These are phyloP conservation scores for Chaetodon auriga DNA, from an alignment of 2,113 vertebrate species.

Conservation along the genomic window DNA sequence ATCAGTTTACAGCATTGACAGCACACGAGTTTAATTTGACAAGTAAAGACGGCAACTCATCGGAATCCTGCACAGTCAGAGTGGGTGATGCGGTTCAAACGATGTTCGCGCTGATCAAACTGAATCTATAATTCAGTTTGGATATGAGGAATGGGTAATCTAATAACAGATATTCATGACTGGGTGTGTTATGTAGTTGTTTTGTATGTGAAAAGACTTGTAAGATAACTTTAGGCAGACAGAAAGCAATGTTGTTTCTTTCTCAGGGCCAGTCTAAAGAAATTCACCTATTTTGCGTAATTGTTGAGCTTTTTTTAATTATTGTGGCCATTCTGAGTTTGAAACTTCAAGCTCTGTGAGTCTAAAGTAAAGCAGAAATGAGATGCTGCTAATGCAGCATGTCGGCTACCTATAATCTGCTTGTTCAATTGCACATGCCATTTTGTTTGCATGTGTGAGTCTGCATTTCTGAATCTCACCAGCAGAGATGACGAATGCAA, in stretches of 20 bases:
- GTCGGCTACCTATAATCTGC: neutral
- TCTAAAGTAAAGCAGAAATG: no score
- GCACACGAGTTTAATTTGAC: slow-evolving; percentile 40
- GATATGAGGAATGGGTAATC: slow-evolving; percentile 14
- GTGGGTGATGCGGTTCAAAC: slow-evolving; percentile 9
- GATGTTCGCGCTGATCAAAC: slow-evolving; percentile 35
- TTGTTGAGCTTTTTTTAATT: neutral
- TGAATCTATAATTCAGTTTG: slow-evolving; percentile 17
- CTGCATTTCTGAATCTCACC: neutral
- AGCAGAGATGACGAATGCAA: neutral
- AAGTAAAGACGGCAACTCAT: slow-evolving; percentile 23
- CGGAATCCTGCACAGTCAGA: slow-evolving; percentile 29
- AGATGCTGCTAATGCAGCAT: no score
- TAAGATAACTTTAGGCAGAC: no score
- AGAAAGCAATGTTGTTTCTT: neutral
- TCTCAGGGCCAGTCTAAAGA: neutral
- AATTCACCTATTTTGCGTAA: neutral
- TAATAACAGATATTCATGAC: slow-evolving; percentile 8
- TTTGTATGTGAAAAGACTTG: neutral
- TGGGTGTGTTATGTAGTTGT: neutral
- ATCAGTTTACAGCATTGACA: slow-evolving; percentile 35
- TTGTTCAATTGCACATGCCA: neutral
- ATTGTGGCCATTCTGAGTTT: neutral
- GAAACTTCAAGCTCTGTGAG: no score
- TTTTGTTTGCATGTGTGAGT: neutral